Percentiles rank a stretch among this genome's conserved stretches.
Evolutionary conservation across 64 coral and sea anemone species (phyloP).

Genomic region (Montipora cactus): DNA sequence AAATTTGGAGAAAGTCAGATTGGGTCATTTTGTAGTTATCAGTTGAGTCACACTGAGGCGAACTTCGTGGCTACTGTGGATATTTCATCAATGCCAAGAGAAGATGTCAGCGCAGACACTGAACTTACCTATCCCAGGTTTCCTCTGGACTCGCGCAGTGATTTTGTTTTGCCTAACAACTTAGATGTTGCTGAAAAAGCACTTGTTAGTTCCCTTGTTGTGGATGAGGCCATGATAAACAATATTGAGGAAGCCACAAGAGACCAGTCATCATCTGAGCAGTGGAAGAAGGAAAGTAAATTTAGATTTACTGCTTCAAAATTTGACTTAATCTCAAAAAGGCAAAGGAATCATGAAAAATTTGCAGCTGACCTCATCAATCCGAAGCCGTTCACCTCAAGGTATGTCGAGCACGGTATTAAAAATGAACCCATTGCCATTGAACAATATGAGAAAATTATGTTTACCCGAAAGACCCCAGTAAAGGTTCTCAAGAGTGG

Average conservation of each 20-base stretch:
- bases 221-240: too few species aligned
- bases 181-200: too few species aligned
- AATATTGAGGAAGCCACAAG: too few species aligned
- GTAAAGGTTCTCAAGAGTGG: not conserved
- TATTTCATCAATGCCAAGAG: constrained; percentile 48
- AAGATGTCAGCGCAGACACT: not conserved
- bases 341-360: too few species aligned
- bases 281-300: not conserved
- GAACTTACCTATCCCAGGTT: not conserved
- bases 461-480: constrained; percentile 11
- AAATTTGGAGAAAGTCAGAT: constrained; percentile 51
- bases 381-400: constrained; percentile 3
- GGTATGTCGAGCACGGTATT: constrained; percentile 34
- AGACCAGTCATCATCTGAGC: constrained; percentile 1
- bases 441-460: constrained; percentile 36
- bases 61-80: constrained; percentile 61
- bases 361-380: constrained; percentile 1
- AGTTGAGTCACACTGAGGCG: constrained; percentile 60
- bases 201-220: too few species aligned
- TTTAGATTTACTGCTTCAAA: constrained; percentile 54
- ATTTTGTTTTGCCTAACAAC: too few species aligned
- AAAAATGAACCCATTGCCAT: not conserved
- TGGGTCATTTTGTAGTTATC: constrained; percentile 10
- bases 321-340: constrained; percentile 34
- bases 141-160: too few species aligned